Percentiles rank a stretch among this genome's conserved stretches.
These are phyloP conservation scores for Hydrophis major DNA, from an alignment of 2,797 vertebrate genomes.

Conservation along the genomic window DNA sequence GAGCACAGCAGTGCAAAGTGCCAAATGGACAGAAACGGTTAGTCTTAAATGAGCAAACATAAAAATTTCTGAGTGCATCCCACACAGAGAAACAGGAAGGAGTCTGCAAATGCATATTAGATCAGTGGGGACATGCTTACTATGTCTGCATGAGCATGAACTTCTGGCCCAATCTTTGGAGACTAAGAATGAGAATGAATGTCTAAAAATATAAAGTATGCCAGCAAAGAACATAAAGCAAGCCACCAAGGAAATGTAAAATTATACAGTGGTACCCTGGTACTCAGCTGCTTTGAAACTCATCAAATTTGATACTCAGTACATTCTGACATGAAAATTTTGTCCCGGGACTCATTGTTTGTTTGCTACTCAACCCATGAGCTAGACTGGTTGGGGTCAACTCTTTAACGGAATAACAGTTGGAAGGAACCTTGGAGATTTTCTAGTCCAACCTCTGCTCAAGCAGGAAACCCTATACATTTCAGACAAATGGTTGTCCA, in stretches of 20 bases:
- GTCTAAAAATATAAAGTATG: constrained; percentile 19
- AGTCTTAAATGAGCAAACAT: constrained; percentile 28
- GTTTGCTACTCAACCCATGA: not conserved
- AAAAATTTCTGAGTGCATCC: constrained; percentile 30
- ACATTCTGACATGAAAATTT: not conserved
- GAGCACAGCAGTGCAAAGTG: constrained; percentile 6
- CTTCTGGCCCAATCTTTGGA: constrained; percentile 8
- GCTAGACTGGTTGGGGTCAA: not conserved
- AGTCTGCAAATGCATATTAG: constrained; percentile 17
- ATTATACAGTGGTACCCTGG: not conserved
- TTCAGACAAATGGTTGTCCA: too few species aligned
- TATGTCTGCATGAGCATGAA: not conserved
- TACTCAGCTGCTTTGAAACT: not conserved
- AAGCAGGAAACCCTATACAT: not conserved
- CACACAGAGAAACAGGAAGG: constrained; percentile 15
- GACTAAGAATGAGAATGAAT: not conserved
- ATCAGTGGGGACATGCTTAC: constrained; percentile 18
- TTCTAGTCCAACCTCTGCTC: too few species aligned
- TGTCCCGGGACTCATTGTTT: not conserved
- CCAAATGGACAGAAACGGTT: constrained; percentile 22
- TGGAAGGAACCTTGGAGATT: not conserved
- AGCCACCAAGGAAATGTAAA: not conserved
- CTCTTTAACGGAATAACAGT: not conserved
- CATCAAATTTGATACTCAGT: not conserved
- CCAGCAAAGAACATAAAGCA: not conserved